Percentiles rank a stretch among this genome's conserved stretches.
Conservation (phyloP, 2,113 vertebrate species). For the Gadus macrocephalus region DNA sequence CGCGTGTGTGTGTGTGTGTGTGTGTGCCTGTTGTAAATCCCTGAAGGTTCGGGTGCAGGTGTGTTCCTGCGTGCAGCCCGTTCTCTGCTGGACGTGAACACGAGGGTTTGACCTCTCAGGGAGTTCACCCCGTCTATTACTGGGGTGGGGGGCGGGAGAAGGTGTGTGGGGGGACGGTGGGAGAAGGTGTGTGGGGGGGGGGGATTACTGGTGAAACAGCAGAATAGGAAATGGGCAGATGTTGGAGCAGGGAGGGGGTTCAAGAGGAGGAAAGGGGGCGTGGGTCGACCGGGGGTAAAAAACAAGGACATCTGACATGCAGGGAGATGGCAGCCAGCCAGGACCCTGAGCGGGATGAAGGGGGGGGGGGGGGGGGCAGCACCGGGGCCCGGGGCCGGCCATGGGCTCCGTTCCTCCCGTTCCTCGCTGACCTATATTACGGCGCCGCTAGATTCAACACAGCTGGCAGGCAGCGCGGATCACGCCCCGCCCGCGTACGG, state of each 20-base stretch:
- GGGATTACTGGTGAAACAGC: not conserved
- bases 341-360: not conserved
- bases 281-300: not conserved
- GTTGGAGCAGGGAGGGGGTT: not conserved
- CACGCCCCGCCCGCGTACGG: conserved; percentile 7
- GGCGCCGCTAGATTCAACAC: conserved; percentile 50
- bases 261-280: not conserved
- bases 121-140: not conserved
- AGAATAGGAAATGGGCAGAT: not conserved
- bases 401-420: conserved; percentile 21
- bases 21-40: not conserved
- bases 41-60: too few species aligned
- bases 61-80: too few species aligned
- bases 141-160: not conserved
- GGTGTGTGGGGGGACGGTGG: not conserved
- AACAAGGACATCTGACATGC: not conserved
- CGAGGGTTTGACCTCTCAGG: not conserved
- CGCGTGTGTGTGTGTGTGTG: not conserved
- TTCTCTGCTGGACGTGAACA: too few species aligned
- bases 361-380: not conserved
- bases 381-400: conserved; percentile 22
- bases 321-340: not conserved
- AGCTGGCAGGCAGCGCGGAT: conserved; percentile 27
- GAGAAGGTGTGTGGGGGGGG: not conserved
- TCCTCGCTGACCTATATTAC: conserved; percentile 62